Evolutionary conservation across 2,797 vertebrate species (phyloP).

Genomic region (Macrochelys suwanniensis): DNA sequence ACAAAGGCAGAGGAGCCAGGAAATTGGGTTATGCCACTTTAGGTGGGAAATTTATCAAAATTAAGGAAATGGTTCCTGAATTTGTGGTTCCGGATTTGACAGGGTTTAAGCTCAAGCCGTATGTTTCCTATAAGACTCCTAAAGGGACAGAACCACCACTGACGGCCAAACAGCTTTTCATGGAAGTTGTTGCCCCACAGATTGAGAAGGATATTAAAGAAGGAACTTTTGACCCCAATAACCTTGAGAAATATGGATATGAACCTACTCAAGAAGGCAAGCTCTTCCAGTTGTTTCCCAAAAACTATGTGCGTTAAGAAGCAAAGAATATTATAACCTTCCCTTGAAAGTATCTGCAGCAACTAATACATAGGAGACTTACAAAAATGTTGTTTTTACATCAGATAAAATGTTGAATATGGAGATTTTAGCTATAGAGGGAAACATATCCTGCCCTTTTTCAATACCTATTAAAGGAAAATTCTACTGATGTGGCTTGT

Average conservation of each 20-base stretch:
- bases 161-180: conserved; percentile 88
- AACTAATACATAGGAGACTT: no score
- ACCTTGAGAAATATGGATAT: conserved; percentile 92
- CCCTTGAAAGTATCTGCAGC: not conserved
- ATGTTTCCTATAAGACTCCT: conserved; percentile 90
- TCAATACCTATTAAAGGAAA: conserved; percentile 29
- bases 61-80: conserved; percentile 89
- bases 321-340: not conserved
- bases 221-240: conserved; percentile 81
- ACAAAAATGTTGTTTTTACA: not conserved
- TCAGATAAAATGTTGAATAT: not conserved
- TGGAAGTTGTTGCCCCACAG: conserved; percentile 84
- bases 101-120: conserved; percentile 91
- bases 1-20: conserved; percentile 88
- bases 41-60: conserved; percentile 83
- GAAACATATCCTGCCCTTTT: rapidly evolving
- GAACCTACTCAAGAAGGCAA: conserved; percentile 92
- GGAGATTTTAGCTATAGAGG: rapidly evolving
- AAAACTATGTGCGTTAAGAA: conserved; percentile 89
- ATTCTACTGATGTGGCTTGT: not conserved
- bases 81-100: conserved; percentile 88
- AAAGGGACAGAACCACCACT: conserved; percentile 81
- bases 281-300: conserved; percentile 93
- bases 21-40: conserved; percentile 80
- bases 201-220: conserved; percentile 88